These are phyloP conservation scores for Promerops cafer DNA, from an alignment of 2,113 vertebrate species.

Conservation along the genomic window DNA sequence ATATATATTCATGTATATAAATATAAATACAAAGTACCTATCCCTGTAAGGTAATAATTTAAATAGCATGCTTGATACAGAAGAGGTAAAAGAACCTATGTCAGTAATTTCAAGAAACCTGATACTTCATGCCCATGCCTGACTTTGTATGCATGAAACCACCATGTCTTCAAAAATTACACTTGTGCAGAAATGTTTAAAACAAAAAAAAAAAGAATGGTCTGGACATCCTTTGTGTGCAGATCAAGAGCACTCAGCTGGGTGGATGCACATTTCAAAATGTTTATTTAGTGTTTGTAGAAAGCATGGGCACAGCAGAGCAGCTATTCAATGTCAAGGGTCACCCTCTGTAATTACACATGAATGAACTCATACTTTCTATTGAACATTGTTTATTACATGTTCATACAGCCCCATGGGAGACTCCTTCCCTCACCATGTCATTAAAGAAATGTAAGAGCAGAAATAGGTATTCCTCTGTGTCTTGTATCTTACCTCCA, in stretches of 20 bases:
- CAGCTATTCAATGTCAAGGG: not conserved
- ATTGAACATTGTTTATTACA: not conserved
- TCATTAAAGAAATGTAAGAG: not conserved
- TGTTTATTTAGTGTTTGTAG: not conserved
- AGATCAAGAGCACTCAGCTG: not conserved
- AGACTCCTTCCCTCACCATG: not conserved
- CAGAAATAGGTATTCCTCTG: not conserved
- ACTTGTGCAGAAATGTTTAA: not conserved
- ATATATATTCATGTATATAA: not conserved
- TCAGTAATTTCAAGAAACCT: not conserved
- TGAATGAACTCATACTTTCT: not conserved
- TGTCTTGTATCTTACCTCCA: not conserved
- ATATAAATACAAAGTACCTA: not conserved
- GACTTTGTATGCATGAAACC: not conserved
- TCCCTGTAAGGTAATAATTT: not conserved
- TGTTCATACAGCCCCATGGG: not conserved
- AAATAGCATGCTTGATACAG: not conserved
- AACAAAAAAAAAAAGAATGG: not conserved
- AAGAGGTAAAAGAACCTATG: not conserved
- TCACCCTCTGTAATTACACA: not conserved
- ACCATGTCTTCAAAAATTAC: not conserved
- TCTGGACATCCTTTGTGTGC: not conserved
- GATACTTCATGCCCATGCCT: not conserved
- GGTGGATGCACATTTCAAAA: not conserved
- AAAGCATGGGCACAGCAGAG: not conserved